These are phyloP conservation scores for Halcyon senegalensis DNA, from an alignment of 2,113 vertebrate genomes.

Conservation along the genomic window DNA sequence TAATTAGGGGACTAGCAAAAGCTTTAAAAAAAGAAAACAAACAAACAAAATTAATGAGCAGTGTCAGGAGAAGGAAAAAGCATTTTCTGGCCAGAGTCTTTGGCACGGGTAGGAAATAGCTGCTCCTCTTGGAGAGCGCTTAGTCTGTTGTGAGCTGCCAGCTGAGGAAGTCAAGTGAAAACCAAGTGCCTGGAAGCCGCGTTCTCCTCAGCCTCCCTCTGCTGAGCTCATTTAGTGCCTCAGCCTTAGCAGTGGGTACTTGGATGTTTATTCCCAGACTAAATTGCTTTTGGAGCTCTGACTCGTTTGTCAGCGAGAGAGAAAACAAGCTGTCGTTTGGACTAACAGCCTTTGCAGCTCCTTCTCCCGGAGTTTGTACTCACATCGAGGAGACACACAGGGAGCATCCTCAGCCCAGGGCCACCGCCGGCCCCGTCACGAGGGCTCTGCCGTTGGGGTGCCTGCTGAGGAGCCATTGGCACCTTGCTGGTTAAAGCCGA, in stretches of 20 bases:
- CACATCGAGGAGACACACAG: accelerated
- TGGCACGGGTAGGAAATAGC: not conserved
- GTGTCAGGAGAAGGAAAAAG: not conserved
- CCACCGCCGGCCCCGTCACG: accelerated
- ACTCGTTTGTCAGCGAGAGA: not conserved
- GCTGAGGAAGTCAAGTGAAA: constrained; percentile 17
- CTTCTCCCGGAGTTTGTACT: accelerated
- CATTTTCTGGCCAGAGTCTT: not conserved
- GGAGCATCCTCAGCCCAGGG: not conserved
- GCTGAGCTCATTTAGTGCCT: not conserved
- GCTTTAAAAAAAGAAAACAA: not conserved
- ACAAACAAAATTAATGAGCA: constrained; percentile 29
- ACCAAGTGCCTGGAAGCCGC: not conserved
- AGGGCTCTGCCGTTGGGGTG: not conserved
- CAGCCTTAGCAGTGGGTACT: not conserved
- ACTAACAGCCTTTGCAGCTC: not conserved
- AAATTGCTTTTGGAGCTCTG: not conserved
- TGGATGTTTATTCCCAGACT: not conserved
- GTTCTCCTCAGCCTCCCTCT: not conserved
- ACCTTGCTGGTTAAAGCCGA: not conserved
- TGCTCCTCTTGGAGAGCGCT: not conserved
- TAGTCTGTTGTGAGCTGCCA: not conserved
- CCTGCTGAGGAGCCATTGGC: not conserved
- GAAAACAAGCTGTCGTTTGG: not conserved
- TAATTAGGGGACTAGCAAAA: not conserved